phyloP scores from a whole-genome alignment of 1,140 invertebrate species.

The Saxidomus purpurata region DNA sequence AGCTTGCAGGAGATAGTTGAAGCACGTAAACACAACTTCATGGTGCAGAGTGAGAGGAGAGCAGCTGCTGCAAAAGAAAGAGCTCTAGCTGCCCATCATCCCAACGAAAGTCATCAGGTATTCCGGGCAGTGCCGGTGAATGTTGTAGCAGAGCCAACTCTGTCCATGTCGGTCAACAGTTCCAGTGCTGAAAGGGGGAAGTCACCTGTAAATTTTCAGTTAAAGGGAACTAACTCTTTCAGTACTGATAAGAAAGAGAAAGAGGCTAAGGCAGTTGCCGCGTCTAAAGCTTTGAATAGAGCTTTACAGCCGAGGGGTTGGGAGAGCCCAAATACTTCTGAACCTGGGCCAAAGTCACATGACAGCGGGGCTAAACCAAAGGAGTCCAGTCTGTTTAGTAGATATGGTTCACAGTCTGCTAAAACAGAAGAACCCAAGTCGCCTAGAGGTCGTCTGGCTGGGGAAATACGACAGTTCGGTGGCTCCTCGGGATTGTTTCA shows the following conservation, averaged over 20 bases:
- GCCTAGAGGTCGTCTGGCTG: slow-evolving; percentile 13
- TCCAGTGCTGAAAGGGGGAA: slow-evolving; percentile 9
- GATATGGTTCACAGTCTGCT: background rate
- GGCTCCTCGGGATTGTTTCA: slow-evolving; percentile 22
- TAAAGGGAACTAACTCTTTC: slow-evolving; percentile 24
- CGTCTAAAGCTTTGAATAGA: slow-evolving; percentile 57
- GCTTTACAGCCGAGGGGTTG: slow-evolving; percentile 66
- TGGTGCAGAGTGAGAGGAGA: slow-evolving; percentile 32
- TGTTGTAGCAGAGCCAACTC: slow-evolving; percentile 43
- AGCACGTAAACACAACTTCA: slow-evolving; percentile 55
- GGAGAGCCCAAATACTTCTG: background rate
- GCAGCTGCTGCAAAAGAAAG: slow-evolving; percentile 53
- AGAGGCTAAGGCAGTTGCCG: background rate
- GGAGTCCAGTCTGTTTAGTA: slow-evolving; percentile 22
- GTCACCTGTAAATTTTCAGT: background rate
- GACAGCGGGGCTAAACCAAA: slow-evolving; percentile 27
- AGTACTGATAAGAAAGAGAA: slow-evolving; percentile 44
- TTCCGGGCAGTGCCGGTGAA: slow-evolving; percentile 56
- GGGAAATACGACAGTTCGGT: slow-evolving; percentile 58
- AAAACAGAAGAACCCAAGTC: background rate
- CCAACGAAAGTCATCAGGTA: background rate
- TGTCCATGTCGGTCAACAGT: slow-evolving; percentile 51
- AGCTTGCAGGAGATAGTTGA: slow-evolving; percentile 45
- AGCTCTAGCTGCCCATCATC: background rate
- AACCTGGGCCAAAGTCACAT: slow-evolving; percentile 12